Evolutionary conservation across 2,888 invertebrate genomes (phyloP), one percentile per base, ranked within the genome.

Genomic region (Beris chalybata): DNA sequence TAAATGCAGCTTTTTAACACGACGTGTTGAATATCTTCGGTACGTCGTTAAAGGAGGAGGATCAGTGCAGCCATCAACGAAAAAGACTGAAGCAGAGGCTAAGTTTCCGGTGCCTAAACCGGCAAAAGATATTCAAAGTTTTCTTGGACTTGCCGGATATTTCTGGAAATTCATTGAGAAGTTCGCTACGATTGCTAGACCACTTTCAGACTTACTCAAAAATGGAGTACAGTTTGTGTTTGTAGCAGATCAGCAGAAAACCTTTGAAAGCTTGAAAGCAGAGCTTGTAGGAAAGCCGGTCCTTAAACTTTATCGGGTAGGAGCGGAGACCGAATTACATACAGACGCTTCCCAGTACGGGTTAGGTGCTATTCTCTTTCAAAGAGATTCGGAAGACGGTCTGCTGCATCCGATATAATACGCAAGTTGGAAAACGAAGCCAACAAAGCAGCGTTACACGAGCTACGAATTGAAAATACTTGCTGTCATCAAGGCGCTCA

Each of bases 141-240:
- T 77, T 67, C 64, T 78, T 9, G 76, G 76, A 4, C 56, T 78
- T 5, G 74, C 76, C 0, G 74, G 74, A 30, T 76, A 76, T 70
- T 79, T 77, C 64, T 50, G 76, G 29, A 77, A 77, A 54, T 78
- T 76, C 67, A 72, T 79, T 12, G 66, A 65, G 7, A 65, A 68
- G n/a, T 78, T 76, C 67, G 64, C 76, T 4, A 63, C 66, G 12
- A 73, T 76, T 15, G 76, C 77, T 4, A 73, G 71, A 67, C 76
- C 75, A 9, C 67, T 78, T 50, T 73, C 73, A 15, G 74, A 78
- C 32, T 38, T 65, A n/a, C n/a, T 71, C 1, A 69, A 45, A 30
- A 61, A 70, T 45, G 50, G 5, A 5, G 72, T 13, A 7, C 1
- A 47, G 5, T 70, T 66, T 32, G 1, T 45, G 9, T 66, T 70